These are phyloP conservation scores for Didymodactylos carnosus DNA, from an alignment of 2,888 invertebrate genomes.

Conservation along the genomic window DNA sequence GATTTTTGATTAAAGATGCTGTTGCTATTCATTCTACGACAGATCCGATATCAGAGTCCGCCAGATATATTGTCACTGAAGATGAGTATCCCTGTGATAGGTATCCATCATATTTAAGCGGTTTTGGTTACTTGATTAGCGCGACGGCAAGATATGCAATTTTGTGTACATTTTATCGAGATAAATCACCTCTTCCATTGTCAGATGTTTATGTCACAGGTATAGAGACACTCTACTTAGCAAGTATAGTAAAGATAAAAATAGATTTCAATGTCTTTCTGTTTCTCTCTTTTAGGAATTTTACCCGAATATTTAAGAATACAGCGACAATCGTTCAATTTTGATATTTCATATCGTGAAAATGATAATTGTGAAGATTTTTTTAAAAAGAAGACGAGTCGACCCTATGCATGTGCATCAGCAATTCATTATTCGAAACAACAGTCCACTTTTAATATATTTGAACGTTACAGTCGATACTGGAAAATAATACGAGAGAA, in stretches of 20 bases:
- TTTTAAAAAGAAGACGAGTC: background rate
- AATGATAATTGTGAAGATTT: background rate
- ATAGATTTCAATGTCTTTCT: too few relatives aligned
- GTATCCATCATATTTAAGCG: background rate
- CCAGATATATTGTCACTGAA: background rate
- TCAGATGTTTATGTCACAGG: constrained; percentile 23
- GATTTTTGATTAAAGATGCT: background rate
- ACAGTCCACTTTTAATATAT: background rate
- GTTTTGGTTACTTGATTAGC: background rate
- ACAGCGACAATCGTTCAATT: background rate
- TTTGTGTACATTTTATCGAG: background rate
- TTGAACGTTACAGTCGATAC: background rate
- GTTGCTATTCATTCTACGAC: background rate
- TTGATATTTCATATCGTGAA: background rate
- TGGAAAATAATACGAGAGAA: background rate
- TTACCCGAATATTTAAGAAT: background rate
- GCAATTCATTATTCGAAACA: background rate
- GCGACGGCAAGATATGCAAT: background rate
- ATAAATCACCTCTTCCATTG: background rate
- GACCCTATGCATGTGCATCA: background rate
- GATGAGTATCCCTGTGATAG: background rate
- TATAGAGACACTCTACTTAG: constrained; percentile 18
- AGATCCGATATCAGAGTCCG: background rate
- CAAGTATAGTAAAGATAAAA: too few relatives aligned
- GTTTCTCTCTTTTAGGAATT: too few relatives aligned